Percentiles rank a stretch among this genome's conserved stretches.
Conservation (phyloP, 2,888 invertebrate species). For the Macrophya alboannulata region DNA sequence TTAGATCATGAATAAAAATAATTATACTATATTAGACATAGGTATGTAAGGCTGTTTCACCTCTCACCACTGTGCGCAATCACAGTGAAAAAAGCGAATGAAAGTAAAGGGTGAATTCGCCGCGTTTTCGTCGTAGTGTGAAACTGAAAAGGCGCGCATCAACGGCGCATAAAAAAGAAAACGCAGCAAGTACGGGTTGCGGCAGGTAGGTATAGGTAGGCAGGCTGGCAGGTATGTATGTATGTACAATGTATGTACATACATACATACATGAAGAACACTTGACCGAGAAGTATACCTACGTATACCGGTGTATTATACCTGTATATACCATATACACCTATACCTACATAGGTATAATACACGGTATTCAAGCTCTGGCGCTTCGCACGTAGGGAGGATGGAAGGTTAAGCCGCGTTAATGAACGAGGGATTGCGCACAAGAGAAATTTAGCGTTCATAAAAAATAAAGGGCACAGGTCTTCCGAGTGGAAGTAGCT, state of each 20-base stretch:
- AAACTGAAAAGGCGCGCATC: conserved; percentile 17
- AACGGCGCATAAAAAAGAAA: conserved; percentile 5
- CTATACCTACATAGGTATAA: not conserved
- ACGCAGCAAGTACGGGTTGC: not conserved
- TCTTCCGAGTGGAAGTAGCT: not conserved
- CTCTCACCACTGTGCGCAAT: not conserved
- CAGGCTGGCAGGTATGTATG: not conserved
- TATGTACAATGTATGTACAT: not conserved
- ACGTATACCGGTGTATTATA: not conserved
- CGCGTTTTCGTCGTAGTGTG: not conserved
- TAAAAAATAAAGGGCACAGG: not conserved
- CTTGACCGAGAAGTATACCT: conserved; percentile 27
- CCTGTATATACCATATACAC: not conserved
- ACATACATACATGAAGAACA: not conserved
- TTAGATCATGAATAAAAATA: too few species aligned
- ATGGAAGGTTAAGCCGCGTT: conserved; percentile 21
- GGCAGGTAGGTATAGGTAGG: not conserved
- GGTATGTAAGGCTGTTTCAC: not conserved
- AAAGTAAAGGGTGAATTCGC: not conserved
- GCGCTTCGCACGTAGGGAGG: not conserved
- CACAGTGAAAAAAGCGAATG: not conserved
- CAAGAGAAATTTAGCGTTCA: not conserved
- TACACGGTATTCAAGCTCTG: not conserved
- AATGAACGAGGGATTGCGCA: conserved; percentile 6
- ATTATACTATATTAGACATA: too few species aligned